Conservation (phyloP, 2,888 invertebrate genomes). For the Chymomyza amoena region DNA sequence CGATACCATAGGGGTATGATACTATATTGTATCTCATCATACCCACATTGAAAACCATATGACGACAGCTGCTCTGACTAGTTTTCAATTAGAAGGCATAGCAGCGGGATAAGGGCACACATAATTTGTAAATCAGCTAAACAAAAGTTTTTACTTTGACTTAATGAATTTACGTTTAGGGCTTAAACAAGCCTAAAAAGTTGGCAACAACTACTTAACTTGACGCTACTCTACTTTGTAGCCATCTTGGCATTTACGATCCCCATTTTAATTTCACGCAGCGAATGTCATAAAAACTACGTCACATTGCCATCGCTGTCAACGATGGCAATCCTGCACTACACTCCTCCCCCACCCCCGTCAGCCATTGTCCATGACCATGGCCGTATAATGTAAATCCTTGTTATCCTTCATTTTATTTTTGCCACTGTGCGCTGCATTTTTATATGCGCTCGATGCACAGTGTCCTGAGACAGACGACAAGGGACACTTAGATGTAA, state of each 20-base stretch:
- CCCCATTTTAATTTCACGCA: slow-evolving; percentile 12
- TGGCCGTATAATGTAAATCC: slow-evolving; percentile 57
- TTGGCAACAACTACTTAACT: slow-evolving; percentile 4
- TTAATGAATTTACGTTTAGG: slow-evolving; percentile 27
- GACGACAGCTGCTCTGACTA: slow-evolving; percentile 27
- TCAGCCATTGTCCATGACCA: background rate
- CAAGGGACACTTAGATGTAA: too few species aligned
- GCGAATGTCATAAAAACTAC: slow-evolving; percentile 1
- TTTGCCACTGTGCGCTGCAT: slow-evolving; percentile 1
- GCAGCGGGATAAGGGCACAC: background rate
- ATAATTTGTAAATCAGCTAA: background rate
- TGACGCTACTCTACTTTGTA: slow-evolving; percentile 18
- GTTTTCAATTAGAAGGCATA: slow-evolving; percentile 53
- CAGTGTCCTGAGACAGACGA: too few species aligned
- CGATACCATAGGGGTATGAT: background rate
- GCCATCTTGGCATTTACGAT: slow-evolving; percentile 16
- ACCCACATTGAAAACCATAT: background rate
- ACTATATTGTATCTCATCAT: background rate
- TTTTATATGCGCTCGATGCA: background rate
- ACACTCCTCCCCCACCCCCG: background rate
- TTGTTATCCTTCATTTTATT: slow-evolving; percentile 61
- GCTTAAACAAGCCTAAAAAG: slow-evolving; percentile 15
- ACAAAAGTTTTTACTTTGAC: slow-evolving; percentile 30
- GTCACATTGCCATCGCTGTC: background rate
- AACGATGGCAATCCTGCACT: too few species aligned